Conservation (phyloP, 1,140 invertebrate species). For the Chymomyza costata region DNA sequence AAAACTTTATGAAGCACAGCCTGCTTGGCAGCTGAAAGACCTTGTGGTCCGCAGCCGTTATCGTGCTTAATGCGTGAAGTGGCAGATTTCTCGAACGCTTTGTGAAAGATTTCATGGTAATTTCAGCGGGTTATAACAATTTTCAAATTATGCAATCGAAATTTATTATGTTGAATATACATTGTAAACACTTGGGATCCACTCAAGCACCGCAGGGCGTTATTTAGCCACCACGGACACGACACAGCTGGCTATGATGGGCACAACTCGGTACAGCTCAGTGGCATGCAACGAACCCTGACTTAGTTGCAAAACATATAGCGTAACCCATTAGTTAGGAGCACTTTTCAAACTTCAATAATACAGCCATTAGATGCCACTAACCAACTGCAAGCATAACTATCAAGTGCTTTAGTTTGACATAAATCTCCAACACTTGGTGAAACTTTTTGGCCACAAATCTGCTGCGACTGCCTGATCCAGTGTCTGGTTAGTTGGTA, state of each 20-base stretch:
- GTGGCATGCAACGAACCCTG: no score
- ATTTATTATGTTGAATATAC: slow-evolving; percentile 61
- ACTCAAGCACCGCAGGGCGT: slow-evolving; percentile 12
- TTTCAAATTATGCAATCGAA: slow-evolving; percentile 70
- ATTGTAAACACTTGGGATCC: not conserved
- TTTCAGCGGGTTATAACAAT: slow-evolving; percentile 68
- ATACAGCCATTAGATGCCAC: slow-evolving; percentile 70
- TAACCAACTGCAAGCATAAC: no score
- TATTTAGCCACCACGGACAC: slow-evolving; percentile 9
- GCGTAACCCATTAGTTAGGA: slow-evolving; percentile 59
- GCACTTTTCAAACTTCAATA: slow-evolving; percentile 64
- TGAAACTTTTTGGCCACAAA: slow-evolving; percentile 54
- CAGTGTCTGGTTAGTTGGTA: not conserved
- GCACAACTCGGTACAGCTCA: slow-evolving; percentile 30
- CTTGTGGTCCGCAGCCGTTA: no score
- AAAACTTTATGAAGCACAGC: slow-evolving; percentile 59
- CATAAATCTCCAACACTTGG: slow-evolving; percentile 59
- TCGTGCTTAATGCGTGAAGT: slow-evolving; percentile 52
- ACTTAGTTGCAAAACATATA: no score
- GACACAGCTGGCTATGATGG: slow-evolving; percentile 62
- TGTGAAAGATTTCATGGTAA: slow-evolving; percentile 69
- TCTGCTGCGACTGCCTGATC: slow-evolving; percentile 22
- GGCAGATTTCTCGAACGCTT: slow-evolving; percentile 64
- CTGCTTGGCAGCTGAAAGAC: no score
- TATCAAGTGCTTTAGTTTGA: slow-evolving; percentile 71